Conservation (phyloP, 2,113 vertebrate genomes). For the Candoia aspera region DNA sequence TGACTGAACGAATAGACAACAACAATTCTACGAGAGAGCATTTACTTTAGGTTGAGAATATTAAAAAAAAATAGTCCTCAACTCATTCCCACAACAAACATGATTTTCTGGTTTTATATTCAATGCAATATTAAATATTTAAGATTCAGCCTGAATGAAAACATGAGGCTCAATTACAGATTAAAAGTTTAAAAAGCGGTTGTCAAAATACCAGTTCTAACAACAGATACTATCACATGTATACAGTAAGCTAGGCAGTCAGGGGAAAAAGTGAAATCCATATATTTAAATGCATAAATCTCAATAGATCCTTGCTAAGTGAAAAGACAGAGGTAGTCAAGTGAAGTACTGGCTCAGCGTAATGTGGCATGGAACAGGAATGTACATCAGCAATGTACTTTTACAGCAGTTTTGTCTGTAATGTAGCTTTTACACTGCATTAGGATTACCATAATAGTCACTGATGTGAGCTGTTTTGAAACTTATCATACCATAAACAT, state of each 20-base stretch:
- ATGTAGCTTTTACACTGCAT: slow-evolving; percentile 41
- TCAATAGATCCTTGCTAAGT: slow-evolving; percentile 41
- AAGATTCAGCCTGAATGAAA: background rate
- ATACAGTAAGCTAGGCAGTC: accelerated
- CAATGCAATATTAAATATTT: background rate
- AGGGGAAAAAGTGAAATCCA: background rate
- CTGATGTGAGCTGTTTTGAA: slow-evolving; percentile 59
- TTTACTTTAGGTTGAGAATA: background rate
- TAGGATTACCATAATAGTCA: slow-evolving; percentile 51
- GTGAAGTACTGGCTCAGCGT: slow-evolving; percentile 2
- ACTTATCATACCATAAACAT: slow-evolving; percentile 54
- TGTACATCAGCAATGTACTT: background rate
- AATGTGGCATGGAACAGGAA: slow-evolving; percentile 50
- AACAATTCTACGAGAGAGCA: background rate
- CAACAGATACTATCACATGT: slow-evolving; percentile 2
- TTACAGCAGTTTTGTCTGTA: background rate
- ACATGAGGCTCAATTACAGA: background rate
- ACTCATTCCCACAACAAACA: background rate
- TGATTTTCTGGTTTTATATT: background rate
- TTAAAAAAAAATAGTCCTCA: background rate
- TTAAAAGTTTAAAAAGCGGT: background rate
- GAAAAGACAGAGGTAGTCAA: slow-evolving; percentile 1
- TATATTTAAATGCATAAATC: slow-evolving; percentile 42
- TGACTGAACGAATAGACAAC: too few relatives aligned
- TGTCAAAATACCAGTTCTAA: background rate